Percentiles rank a stretch among this genome's conserved stretches.
Evolutionary conservation across 2,888 invertebrate genomes (phyloP).

Genomic region (Habroteleia sp.): DNA sequence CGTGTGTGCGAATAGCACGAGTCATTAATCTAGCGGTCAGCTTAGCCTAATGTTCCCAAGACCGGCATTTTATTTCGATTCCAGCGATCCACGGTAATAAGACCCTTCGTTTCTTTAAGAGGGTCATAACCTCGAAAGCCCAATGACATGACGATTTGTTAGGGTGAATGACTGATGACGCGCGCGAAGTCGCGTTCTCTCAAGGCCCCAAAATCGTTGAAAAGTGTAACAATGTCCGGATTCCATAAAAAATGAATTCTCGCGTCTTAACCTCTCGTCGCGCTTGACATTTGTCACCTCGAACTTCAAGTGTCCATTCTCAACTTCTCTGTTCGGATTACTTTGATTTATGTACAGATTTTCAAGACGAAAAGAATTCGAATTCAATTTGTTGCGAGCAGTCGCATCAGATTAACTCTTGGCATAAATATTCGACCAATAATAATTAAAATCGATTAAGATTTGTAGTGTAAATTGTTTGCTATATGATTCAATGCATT

Average conservation of each 20-base stretch:
- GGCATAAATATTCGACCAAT: background rate
- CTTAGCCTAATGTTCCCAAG: slow-evolving; percentile 58
- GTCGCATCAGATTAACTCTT: background rate
- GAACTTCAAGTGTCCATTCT: slow-evolving; percentile 29
- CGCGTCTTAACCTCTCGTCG: slow-evolving; percentile 42
- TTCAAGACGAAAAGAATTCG: background rate
- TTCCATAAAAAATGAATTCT: slow-evolving; percentile 31
- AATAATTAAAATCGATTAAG: background rate
- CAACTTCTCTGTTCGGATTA: slow-evolving; percentile 12
- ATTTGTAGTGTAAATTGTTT: no score
- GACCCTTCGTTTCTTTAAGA: slow-evolving; percentile 54
- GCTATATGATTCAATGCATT: no score
- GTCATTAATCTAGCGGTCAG: slow-evolving; percentile 69
- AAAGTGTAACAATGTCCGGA: slow-evolving; percentile 41
- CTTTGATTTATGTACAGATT: slow-evolving; percentile 42
- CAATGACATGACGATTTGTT: slow-evolving; percentile 72
- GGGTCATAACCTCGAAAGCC: slow-evolving; percentile 63
- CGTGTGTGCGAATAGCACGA: slow-evolving; percentile 58
- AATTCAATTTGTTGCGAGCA: slow-evolving; percentile 26
- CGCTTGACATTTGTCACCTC: slow-evolving; percentile 44
- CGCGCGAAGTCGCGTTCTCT: slow-evolving; percentile 34
- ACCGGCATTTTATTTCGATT: slow-evolving; percentile 69
- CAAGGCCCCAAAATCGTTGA: slow-evolving; percentile 24
- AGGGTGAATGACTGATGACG: slow-evolving; percentile 72
- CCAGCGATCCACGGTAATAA: slow-evolving; percentile 59